Evolutionary conservation across 1,140 invertebrate genomes (phyloP).

Genomic region (Drosophila guanche): DNA sequence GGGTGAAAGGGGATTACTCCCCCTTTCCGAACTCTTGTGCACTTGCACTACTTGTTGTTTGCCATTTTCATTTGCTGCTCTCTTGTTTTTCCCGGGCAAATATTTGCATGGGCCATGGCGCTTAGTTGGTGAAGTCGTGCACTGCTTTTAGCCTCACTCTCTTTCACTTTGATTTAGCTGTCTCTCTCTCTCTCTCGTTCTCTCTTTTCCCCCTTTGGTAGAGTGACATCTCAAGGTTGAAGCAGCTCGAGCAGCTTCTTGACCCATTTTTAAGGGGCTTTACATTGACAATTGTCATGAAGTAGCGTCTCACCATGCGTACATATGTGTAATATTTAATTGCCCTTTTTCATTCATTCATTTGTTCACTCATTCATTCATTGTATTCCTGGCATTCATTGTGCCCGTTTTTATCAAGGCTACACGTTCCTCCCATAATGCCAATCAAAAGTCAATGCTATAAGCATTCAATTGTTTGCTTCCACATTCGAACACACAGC

Average conservation of each 20-base stretch:
- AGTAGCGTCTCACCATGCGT: constrained; percentile 18
- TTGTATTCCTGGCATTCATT: constrained; percentile 4
- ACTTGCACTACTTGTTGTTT: constrained; percentile 39
- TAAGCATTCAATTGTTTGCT: constrained; percentile 62
- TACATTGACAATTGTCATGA: background rate
- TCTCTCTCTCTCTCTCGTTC: background rate
- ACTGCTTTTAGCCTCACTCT: constrained; percentile 4
- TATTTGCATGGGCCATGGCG: constrained; percentile 33
- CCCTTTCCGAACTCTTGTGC: background rate
- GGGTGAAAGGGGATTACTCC: background rate
- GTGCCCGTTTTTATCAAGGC: too few species aligned
- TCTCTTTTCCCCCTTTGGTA: background rate
- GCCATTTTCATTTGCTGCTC: constrained; percentile 53
- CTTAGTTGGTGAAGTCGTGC: constrained; percentile 31
- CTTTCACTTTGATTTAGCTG: background rate
- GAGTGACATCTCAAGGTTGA: constrained; percentile 23
- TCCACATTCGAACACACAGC: constrained; percentile 17
- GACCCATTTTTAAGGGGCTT: constrained; percentile 3
- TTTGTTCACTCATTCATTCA: too few species aligned
- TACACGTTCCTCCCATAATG: constrained; percentile 33
- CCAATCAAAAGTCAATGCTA: constrained; percentile 66
- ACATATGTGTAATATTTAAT: constrained; percentile 53
- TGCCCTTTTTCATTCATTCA: constrained; percentile 9
- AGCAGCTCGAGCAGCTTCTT: constrained; percentile 3
- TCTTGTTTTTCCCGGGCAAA: constrained; percentile 39